phyloP scores from a whole-genome alignment of 37 sponge, comb jelly and placozoan species.

The Corticium candelabrum region DNA sequence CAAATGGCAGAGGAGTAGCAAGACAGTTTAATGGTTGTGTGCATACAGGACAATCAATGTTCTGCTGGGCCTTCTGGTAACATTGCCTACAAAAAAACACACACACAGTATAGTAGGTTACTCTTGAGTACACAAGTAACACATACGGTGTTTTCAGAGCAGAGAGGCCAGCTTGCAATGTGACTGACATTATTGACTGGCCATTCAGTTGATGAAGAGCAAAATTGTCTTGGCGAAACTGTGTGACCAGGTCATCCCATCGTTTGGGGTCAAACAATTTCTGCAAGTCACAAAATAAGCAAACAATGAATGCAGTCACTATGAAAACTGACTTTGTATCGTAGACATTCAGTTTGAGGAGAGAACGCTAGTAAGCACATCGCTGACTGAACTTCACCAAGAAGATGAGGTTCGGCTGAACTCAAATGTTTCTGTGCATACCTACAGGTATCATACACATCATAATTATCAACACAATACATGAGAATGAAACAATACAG shows the following conservation, averaged over 20 bases:
- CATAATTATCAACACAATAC: no score
- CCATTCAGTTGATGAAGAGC: conserved; percentile 66
- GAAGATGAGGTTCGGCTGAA: conserved; percentile 31
- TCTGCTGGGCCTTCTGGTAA: conserved; percentile 43
- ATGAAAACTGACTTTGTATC: conserved; percentile 58
- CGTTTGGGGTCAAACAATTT: conserved; percentile 62
- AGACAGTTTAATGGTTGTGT: conserved; percentile 73
- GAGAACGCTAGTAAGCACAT: conserved; percentile 88
- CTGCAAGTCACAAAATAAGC: conserved; percentile 24
- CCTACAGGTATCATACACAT: conserved; percentile 39
- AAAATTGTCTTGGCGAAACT: conserved; percentile 81
- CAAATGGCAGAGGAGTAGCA: conserved; percentile 83
- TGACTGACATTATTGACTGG: conserved; percentile 65
- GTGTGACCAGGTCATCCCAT: conserved; percentile 75
- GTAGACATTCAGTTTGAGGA: conserved; percentile 40
- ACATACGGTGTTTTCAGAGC: conserved; percentile 95
- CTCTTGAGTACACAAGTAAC: neutral
- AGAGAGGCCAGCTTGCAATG: conserved; percentile 89
- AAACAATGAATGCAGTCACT: neutral
- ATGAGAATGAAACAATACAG: no score
- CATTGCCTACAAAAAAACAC: conserved; percentile 46
- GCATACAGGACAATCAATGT: conserved; percentile 88
- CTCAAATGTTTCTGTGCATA: conserved; percentile 78
- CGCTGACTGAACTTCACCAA: conserved; percentile 57
- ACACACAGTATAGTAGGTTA: neutral